Conservation (phyloP, 2,113 vertebrate species). For the Cynopterus brachyotis region DNA sequence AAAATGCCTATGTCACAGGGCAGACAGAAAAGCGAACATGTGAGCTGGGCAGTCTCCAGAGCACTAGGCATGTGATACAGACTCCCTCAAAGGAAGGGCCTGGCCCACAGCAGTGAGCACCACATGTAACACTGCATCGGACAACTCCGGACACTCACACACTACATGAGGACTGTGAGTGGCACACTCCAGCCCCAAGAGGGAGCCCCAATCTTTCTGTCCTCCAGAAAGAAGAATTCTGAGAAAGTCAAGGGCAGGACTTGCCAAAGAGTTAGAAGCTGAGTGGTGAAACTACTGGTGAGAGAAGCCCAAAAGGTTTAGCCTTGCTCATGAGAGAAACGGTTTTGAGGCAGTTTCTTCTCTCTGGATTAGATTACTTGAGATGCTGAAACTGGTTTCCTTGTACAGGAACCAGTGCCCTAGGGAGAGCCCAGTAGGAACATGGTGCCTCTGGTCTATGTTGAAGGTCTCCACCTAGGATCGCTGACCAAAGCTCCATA, state of each 20-base stretch:
- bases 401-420: background rate
- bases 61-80: background rate
- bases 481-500: background rate
- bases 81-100: background rate
- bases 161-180: rapidly evolving
- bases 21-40: background rate
- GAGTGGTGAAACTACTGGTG: background rate
- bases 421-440: background rate
- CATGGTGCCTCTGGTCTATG: background rate
- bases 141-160: background rate
- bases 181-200: background rate
- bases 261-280: background rate
- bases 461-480: background rate
- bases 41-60: background rate
- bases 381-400: background rate
- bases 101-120: background rate
- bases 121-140: background rate
- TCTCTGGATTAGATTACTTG: background rate
- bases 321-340: background rate
- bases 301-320: background rate
- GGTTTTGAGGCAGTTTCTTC: background rate
- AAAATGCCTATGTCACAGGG: background rate
- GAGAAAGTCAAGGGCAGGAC: background rate
- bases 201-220: background rate
- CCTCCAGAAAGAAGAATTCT: background rate